Base-by-base conservation (phyloP, 2,888 invertebrate species). In the Dexiosoma caninum region DNA sequence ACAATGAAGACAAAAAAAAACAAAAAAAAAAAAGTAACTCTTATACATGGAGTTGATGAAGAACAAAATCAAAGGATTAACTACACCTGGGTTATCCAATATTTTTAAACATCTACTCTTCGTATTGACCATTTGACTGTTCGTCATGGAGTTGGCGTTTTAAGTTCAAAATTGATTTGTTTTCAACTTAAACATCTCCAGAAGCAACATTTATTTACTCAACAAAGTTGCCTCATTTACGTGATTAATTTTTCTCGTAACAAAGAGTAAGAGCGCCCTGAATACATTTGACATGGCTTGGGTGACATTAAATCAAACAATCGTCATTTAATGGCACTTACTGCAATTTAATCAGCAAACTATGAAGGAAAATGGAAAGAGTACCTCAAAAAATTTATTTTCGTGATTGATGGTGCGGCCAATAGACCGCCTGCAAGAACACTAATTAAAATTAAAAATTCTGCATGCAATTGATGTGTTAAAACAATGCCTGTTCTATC, bases 1-100 rank as follows among this genome's bases (percentile, higher is more conserved):
- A 74, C 80, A 78, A 76, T 77, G 81, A 70, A 59, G 59, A 53
- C 64, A 53, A 72, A 44, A 69, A 70, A 32, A 35, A 46, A 64
- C 3, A 12, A 44, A n/a, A 9, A 72, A 70, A 42, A 44, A 60
- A 60, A 77, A 59, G 76, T 70, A 37, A 66, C 69, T 79, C 42
- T 44, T 57, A 69, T 67, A 42, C 62, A 70, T 23, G 49, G 23
- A 59, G 46, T 51, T 69, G 40, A 49, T 30, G 57, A 62, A 55
- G 32, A 62, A 37, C 53, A 59, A 64, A 76, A 42, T 30, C 30
- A 49, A 10, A 37, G 40, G 49, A 49, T 49, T n/a, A 51, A 32
- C 46, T 27, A 27, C 51, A 37, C 23, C 14, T 8, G 7, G 2
- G n/a, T 14, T 14, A 14, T 51, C 30, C 1, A 30, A 30, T 8